Conservation (phyloP, 2,797 vertebrate species). For the Sebastes oblongus region DNA sequence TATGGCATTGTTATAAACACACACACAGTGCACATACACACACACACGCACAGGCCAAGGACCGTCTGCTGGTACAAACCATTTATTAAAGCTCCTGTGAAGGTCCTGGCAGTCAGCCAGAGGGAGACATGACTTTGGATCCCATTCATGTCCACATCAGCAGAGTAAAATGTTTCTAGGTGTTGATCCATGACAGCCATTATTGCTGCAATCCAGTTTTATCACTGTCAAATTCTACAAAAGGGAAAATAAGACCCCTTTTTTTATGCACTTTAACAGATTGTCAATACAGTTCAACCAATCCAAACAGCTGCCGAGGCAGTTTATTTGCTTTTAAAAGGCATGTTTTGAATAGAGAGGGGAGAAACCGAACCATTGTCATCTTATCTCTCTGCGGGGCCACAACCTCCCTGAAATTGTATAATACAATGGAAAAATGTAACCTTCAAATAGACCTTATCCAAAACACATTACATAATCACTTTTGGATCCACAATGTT, state of each 20-base stretch:
- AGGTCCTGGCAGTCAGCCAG: conserved; percentile 83
- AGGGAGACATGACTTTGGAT: conserved; percentile 80
- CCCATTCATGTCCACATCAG: conserved; percentile 81
- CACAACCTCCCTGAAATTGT: conserved; percentile 17
- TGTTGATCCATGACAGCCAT: conserved; percentile 83
- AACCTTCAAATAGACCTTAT: conserved; percentile 24
- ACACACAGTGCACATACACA: conserved; percentile 43
- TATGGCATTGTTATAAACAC: conserved; percentile 73
- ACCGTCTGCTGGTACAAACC: conserved; percentile 79
- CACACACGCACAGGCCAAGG: conserved; percentile 63
- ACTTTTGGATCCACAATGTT: background rate
- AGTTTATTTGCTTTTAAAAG: conserved; percentile 70
- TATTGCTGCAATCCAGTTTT: conserved; percentile 82
- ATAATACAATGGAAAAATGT: conserved; percentile 17
- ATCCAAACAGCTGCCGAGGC: conserved; percentile 64
- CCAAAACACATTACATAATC: conserved; percentile 6
- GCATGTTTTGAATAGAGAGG: conserved; percentile 60
- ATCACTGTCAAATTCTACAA: conserved; percentile 81
- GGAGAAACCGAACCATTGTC: conserved; percentile 21
- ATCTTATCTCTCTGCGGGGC: conserved; percentile 32
- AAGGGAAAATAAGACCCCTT: conserved; percentile 68
- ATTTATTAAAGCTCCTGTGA: conserved; percentile 83
- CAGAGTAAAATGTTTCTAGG: conserved; percentile 82
- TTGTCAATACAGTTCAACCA: conserved; percentile 73
- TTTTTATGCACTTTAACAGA: conserved; percentile 68